Evolutionary conservation across 2,888 invertebrate species (phyloP).

Genomic region (Tenthredo amoena): DNA sequence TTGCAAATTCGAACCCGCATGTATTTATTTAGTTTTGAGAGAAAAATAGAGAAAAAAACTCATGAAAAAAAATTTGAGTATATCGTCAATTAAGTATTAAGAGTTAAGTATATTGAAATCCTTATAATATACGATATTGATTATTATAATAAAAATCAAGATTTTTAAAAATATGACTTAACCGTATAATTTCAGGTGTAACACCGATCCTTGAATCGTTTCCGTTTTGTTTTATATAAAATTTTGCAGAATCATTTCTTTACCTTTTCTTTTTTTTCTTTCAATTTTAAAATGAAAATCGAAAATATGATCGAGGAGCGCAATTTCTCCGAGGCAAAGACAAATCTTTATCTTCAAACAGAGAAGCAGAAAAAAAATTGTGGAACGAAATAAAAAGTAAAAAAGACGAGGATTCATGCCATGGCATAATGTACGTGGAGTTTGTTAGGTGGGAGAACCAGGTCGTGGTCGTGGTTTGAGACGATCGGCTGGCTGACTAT

Average conservation of each 20-base stretch:
- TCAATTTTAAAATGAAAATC: background rate
- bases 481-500: conserved; percentile 65
- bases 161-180: background rate
- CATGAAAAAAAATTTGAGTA: background rate
- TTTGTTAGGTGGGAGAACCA: conserved; percentile 60
- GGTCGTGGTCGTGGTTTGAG: conserved; percentile 50
- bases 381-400: background rate
- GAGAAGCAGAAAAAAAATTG: background rate
- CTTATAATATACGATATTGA: background rate
- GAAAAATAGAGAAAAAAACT: background rate
- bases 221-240: background rate
- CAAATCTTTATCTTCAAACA: background rate
- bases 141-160: conserved; percentile 1
- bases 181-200: background rate
- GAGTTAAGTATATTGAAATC: background rate
- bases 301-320: background rate
- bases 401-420: conserved; percentile 30
- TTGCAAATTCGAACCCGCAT: background rate
- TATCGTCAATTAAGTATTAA: conserved; percentile 9
- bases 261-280: background rate
- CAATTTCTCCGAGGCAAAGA: background rate
- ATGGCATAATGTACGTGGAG: conserved; percentile 45
- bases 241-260: background rate
- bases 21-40: background rate
- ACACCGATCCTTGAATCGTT: background rate